phyloP scores from a whole-genome alignment of 1,140 invertebrate genomes.

The Drosophila varians region DNA sequence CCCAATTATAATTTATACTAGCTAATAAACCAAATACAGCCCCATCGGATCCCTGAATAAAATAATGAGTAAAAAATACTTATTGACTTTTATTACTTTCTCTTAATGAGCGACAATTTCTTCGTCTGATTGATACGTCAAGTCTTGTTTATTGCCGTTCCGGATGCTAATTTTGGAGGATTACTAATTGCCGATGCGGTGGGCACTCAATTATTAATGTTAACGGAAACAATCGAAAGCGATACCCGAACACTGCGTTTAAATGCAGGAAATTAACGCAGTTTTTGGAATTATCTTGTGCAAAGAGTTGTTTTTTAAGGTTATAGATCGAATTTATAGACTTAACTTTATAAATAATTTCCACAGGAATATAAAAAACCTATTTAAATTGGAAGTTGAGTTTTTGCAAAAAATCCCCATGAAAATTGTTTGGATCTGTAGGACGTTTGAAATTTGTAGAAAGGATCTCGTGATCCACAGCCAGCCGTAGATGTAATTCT shows the following conservation, averaged over 20 bases:
- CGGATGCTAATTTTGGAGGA: slow-evolving; percentile 44
- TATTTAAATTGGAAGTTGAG: too few relatives aligned
- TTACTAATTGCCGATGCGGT: slow-evolving; percentile 48
- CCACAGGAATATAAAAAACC: too few relatives aligned
- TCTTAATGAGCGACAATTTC: slow-evolving; percentile 2
- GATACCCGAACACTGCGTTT: slow-evolving; percentile 43
- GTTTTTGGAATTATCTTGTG: too few relatives aligned
- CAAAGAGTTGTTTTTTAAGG: too few relatives aligned
- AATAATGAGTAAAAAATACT: slow-evolving; percentile 29
- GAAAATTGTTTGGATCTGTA: too few relatives aligned
- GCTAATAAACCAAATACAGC: slow-evolving; percentile 20
- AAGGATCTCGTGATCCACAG: too few relatives aligned
- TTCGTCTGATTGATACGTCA: slow-evolving; percentile 47
- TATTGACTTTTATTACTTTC: slow-evolving; percentile 25
- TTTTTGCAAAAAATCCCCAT: too few relatives aligned
- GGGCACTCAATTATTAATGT: slow-evolving; percentile 35
- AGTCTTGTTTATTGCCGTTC: slow-evolving; percentile 44
- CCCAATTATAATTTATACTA: slow-evolving; percentile 70
- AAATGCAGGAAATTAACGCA: neutral
- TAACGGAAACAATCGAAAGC: slow-evolving; percentile 23
- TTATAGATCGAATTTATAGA: too few relatives aligned
- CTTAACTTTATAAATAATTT: too few relatives aligned
- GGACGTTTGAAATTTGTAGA: too few relatives aligned
- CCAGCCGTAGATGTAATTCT: too few relatives aligned
- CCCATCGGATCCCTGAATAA: neutral